These are phyloP conservation scores for Hymenopus coronatus DNA, from an alignment of 2,888 invertebrate species.

Conservation along the genomic window DNA sequence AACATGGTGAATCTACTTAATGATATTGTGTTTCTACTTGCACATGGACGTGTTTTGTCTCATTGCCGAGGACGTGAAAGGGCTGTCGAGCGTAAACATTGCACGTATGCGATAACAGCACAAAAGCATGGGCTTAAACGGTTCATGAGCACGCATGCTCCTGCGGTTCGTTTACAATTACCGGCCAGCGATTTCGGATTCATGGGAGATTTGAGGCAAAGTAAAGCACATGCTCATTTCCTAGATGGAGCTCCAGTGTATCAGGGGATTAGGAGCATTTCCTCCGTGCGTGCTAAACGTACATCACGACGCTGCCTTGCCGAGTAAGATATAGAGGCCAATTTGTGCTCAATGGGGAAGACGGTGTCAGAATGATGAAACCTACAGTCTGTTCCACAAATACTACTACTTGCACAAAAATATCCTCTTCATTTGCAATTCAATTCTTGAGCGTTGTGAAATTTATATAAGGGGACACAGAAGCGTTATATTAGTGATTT, in stretches of 20 bases:
- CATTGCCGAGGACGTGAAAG: no score
- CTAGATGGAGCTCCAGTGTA: background rate
- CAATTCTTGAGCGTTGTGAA: no score
- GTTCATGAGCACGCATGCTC: background rate
- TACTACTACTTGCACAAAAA: no score
- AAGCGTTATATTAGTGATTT: no score
- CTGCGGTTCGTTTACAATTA: background rate
- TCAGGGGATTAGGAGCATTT: background rate
- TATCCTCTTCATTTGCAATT: no score
- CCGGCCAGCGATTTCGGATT: background rate
- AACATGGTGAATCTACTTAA: no score
- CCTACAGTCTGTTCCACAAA: background rate
- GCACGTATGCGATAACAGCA: background rate
- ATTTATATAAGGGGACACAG: no score
- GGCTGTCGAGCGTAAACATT: background rate
- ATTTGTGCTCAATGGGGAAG: background rate
- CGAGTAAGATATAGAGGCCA: background rate
- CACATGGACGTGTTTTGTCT: no score
- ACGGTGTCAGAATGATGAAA: background rate
- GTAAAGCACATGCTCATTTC: background rate
- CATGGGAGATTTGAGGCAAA: background rate
- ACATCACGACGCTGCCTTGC: background rate
- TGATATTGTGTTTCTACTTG: no score
- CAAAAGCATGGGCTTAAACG: background rate
- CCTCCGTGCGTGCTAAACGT: background rate